Conservation (phyloP, 1,140 invertebrate genomes). For the Atopsyche davidsoni region DNA sequence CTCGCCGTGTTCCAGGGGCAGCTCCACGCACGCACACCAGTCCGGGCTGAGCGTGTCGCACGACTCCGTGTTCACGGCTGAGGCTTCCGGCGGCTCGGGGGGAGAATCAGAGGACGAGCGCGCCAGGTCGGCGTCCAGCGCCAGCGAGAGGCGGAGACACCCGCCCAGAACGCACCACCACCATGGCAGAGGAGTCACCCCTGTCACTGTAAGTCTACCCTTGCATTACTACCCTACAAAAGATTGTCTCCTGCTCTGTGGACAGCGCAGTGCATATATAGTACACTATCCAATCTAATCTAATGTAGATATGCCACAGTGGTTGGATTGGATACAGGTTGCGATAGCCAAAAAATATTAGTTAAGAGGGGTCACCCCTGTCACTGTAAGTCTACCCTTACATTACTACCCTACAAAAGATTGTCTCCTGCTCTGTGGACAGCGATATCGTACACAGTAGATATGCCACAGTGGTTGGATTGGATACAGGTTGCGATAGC, state of each 20-base stretch:
- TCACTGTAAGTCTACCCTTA: slow-evolving; percentile 14
- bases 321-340: no score
- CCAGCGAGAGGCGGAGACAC: slow-evolving; percentile 7
- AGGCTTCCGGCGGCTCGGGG: slow-evolving; percentile 47
- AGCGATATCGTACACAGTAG: no score
- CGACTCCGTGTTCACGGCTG: slow-evolving; percentile 69
- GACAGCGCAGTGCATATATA: no score
- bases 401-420: no score
- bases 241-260: no score
- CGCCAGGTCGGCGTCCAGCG: slow-evolving; percentile 19
- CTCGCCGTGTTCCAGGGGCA: not conserved
- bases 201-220: slow-evolving; percentile 14
- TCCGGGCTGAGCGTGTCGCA: slow-evolving; percentile 64
- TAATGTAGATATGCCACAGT: no score
- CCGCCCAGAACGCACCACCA: slow-evolving; percentile 12
- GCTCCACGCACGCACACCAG: slow-evolving; percentile 39
- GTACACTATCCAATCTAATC: no score
- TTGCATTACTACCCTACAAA: no score
- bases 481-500: no score
- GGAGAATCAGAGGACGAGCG: slow-evolving; percentile 42
- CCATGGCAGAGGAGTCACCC: not conserved
- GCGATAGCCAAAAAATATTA: no score
- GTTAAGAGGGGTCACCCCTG: not conserved
- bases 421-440: no score
- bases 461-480: no score